Conservation (phyloP, 2,888 invertebrate genomes). For the Blastobasis lacticolella region DNA sequence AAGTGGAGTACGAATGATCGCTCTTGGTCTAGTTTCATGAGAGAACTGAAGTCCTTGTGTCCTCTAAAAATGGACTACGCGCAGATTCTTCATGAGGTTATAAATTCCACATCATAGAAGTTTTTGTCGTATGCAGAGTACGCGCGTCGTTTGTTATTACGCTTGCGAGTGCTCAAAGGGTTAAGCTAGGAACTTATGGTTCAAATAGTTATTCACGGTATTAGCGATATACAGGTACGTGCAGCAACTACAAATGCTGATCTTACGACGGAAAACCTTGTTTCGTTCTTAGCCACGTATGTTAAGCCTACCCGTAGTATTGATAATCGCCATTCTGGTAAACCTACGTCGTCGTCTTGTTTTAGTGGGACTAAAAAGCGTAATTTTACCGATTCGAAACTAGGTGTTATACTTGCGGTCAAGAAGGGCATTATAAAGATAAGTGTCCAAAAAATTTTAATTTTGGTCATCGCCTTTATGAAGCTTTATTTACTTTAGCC, state of each 20-base stretch:
- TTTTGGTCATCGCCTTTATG: constrained; percentile 6
- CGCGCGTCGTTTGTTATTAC: not conserved
- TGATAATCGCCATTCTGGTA: too few species aligned
- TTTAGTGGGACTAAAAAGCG: too few species aligned
- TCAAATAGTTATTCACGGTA: not conserved
- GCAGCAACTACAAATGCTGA: not conserved
- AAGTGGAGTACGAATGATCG: too few species aligned
- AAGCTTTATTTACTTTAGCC: constrained; percentile 8
- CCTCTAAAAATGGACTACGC: not conserved
- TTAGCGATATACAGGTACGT: not conserved
- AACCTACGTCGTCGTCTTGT: too few species aligned
- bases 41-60: not conserved
- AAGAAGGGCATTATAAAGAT: too few species aligned
- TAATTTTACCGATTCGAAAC: too few species aligned
- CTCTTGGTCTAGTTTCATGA: not conserved
- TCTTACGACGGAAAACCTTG: not conserved
- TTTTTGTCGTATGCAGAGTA: not conserved
- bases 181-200: not conserved
- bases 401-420: too few species aligned
- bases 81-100: not conserved
- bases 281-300: not conserved
- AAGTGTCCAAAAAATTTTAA: too few species aligned
- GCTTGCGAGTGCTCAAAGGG: not conserved
- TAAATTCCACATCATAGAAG: not conserved
- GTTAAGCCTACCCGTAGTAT: not conserved